Conservation (phyloP, 2,797 vertebrate species). For the Salarias fasciatus region DNA sequence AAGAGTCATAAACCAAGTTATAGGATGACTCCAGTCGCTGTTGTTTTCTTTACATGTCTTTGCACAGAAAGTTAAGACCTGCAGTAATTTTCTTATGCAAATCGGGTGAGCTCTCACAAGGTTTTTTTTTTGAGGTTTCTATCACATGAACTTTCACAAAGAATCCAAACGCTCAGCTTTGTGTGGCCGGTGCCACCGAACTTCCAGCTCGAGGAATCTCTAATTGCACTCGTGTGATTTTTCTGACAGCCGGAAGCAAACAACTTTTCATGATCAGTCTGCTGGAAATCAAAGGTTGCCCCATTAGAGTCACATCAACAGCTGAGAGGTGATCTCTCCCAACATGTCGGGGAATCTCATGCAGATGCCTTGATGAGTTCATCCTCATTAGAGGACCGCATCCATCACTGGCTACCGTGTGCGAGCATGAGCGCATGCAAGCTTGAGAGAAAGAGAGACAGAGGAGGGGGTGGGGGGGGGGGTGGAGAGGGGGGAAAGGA, state of each 20-base stretch:
- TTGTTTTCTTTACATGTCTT: slow-evolving; percentile 33
- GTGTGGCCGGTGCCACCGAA: slow-evolving; percentile 45
- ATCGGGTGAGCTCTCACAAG: slow-evolving; percentile 37
- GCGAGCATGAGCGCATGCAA: too few species aligned
- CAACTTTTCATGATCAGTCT: slow-evolving; percentile 38
- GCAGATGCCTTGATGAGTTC: slow-evolving; percentile 62
- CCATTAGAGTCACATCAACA: slow-evolving; percentile 51
- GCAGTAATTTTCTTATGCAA: slow-evolving; percentile 5
- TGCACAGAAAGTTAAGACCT: slow-evolving; percentile 15
- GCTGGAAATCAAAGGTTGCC: slow-evolving; percentile 52
- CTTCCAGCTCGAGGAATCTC: slow-evolving; percentile 32
- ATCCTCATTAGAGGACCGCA: slow-evolving; percentile 65
- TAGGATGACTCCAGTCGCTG: slow-evolving; percentile 2
- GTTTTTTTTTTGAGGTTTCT: slow-evolving; percentile 35
- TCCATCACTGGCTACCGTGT: slow-evolving; percentile 36
- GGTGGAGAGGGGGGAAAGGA: slow-evolving; percentile 19
- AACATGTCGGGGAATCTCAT: slow-evolving; percentile 43
- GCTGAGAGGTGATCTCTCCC: slow-evolving; percentile 50
- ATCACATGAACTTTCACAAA: slow-evolving; percentile 42
- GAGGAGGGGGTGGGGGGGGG: neutral
- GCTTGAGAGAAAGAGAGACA: neutral
- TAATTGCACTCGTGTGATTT: slow-evolving; percentile 21
- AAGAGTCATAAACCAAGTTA: slow-evolving; percentile 15
- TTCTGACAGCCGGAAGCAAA: slow-evolving; percentile 23
- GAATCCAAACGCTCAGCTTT: slow-evolving; percentile 17